A percentile compares a stretch with the other conserved stretches of the same genome.
Conservation (phyloP, 2,888 invertebrate genomes). For the Tenthredo amoena region DNA sequence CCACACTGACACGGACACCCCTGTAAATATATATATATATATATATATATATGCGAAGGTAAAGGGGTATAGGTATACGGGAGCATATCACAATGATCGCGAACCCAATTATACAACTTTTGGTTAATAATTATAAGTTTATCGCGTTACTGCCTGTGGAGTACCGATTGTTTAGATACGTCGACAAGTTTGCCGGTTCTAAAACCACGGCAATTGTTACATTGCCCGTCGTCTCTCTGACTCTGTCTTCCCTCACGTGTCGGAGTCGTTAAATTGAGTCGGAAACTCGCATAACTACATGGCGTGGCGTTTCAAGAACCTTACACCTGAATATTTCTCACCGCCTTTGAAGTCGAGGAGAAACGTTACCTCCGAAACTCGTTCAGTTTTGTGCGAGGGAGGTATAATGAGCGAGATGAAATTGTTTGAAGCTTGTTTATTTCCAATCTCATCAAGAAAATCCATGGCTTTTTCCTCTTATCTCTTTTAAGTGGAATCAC, state of each 20-base stretch:
- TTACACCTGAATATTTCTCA: constrained; percentile 29
- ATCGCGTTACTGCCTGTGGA: neutral
- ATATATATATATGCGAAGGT: neutral
- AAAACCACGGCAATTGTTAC: constrained; percentile 10
- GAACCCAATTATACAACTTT: constrained; percentile 67
- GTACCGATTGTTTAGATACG: constrained; percentile 10
- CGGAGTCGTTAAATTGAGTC: constrained; percentile 27
- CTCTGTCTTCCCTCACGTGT: constrained; percentile 3
- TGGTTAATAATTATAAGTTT: constrained; percentile 56
- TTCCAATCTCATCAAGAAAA: neutral
- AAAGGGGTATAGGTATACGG: neutral
- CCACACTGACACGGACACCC: neutral
- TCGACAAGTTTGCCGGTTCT: neutral
- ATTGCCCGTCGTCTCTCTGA: neutral
- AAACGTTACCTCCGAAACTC: neutral
- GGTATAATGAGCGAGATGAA: constrained; percentile 12
- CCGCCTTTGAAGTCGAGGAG: constrained; percentile 3
- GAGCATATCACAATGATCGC: neutral
- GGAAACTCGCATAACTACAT: neutral
- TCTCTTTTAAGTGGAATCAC: neutral
- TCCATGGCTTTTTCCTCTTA: constrained; percentile 5
- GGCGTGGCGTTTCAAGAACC: neutral
- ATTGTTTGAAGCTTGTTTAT: constrained; percentile 11
- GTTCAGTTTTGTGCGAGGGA: neutral
- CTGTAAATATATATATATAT: neutral